Evolutionary conservation across 2,888 invertebrate genomes (phyloP), one percentile per base, ranked within the genome.

Genomic region (Podabrus alpinus): DNA sequence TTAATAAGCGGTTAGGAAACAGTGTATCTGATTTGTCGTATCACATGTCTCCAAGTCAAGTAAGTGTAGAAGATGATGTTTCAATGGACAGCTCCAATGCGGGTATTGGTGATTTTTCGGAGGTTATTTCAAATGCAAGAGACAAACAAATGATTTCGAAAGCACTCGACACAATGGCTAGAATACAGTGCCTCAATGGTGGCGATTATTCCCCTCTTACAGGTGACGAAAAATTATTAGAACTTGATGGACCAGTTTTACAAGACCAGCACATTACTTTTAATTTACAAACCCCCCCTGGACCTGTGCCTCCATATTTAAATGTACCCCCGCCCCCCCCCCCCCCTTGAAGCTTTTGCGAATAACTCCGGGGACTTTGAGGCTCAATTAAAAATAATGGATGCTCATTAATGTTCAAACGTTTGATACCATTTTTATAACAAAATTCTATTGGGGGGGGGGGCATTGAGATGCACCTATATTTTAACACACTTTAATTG

Each of bases 221-320:
- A n/a, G 81, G 77, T 7, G 81, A 80, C 59, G 85, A 89, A 77
- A 88, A 88, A 75, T 83, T 82, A 76, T 85, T 85, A 74, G 88
- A 88, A 77, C 84, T 87, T 77, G 89, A 90, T 81, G 93, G 92
- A 74, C 92, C 93, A 69, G 87, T 95, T 72, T 87, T 95, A 75
- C 90, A 90, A 15, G 93, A 94, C 75, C 90, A 90, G 69, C 92
- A 94, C 84, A 91, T 92, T 77, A 88, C 91, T 66, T 96, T 96
- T 85, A 92, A 93, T 82, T 87, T 96, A 79, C 93, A 94, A 81
- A 92, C 95, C 62, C 45, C 45, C n/a, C 92, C 93, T 13, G 91
- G 92, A 19, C 92, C 95, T 7, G 93, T 95, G 81, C 95, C 97
- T 13, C 91, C 95, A n/a, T 96, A 95, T 88, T 91, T 97, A 82